phyloP scores from a whole-genome alignment of 2,797 vertebrate genomes.

The Catamblyrhynchus diadema region DNA sequence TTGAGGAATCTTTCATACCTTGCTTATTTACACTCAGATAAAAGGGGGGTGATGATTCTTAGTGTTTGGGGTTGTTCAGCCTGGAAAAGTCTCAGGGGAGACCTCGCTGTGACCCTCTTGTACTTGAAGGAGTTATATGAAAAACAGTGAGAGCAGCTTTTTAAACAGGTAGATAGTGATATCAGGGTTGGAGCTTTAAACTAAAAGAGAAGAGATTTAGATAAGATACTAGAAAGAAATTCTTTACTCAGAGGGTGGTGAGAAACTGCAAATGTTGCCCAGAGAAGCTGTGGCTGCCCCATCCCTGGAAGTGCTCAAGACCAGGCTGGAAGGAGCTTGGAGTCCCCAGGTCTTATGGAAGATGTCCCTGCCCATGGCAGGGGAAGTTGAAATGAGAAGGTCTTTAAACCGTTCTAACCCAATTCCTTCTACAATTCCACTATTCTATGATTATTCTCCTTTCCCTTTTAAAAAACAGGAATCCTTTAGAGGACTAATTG shows the following conservation, averaged over 20 bases:
- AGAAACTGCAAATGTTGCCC: background rate
- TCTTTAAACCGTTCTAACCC: background rate
- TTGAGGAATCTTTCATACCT: accelerated
- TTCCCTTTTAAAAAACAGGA: background rate
- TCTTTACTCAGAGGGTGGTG: background rate
- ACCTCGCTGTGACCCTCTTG: accelerated
- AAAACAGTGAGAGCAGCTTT: background rate
- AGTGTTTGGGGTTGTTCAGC: background rate
- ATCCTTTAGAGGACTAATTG: background rate
- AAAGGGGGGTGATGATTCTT: background rate
- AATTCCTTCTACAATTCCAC: background rate
- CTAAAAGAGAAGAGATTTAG: background rate
- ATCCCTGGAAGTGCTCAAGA: background rate
- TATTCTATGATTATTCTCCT: background rate
- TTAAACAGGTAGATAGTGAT: background rate
- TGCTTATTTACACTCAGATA: background rate
- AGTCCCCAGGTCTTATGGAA: accelerated
- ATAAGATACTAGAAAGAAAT: background rate
- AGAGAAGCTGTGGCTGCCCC: background rate
- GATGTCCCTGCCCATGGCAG: too few relatives aligned
- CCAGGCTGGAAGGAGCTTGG: background rate
- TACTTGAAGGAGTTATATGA: background rate
- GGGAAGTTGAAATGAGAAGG: background rate
- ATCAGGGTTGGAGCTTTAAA: background rate
- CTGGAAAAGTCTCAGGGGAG: background rate